These are phyloP conservation scores for Hyalella azteca DNA, from an alignment of 2,888 invertebrate species.

Conservation along the genomic window DNA sequence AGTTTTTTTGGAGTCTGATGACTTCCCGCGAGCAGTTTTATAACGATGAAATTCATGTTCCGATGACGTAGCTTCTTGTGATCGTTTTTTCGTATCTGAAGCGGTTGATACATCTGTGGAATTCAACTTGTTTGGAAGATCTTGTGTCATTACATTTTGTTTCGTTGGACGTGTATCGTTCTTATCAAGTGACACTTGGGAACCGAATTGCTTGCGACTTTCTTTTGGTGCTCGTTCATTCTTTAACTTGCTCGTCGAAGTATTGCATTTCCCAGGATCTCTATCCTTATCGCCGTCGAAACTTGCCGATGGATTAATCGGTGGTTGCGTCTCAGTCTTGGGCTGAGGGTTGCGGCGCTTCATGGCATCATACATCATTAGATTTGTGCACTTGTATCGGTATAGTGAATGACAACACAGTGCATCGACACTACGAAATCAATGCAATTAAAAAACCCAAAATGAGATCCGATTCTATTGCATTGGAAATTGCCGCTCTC, in stretches of 20 bases:
- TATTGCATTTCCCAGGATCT: no score
- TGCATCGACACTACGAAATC: not conserved
- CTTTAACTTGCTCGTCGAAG: no score
- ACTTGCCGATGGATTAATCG: not conserved
- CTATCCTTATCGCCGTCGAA: no score
- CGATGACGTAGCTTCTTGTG: not conserved
- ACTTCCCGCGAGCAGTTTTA: not conserved
- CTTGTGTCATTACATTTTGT: no score
- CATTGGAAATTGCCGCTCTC: not conserved
- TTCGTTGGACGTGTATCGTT: no score
- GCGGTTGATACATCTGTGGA: no score
- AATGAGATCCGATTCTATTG: not conserved
- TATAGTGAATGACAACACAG: not conserved
- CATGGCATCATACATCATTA: not conserved
- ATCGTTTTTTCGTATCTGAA: not conserved
- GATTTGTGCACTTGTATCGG: no score
- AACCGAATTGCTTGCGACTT: no score
- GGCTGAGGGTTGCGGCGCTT: not conserved
- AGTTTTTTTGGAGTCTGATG: not conserved
- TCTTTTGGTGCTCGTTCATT: no score
- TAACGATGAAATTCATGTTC: not conserved
- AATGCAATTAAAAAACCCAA: not conserved
- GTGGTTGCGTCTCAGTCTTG: not conserved
- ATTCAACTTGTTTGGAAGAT: no score
- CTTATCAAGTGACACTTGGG: no score